Base-by-base conservation (phyloP, 2,113 vertebrate species). In the Talpa occidentalis region DNA sequence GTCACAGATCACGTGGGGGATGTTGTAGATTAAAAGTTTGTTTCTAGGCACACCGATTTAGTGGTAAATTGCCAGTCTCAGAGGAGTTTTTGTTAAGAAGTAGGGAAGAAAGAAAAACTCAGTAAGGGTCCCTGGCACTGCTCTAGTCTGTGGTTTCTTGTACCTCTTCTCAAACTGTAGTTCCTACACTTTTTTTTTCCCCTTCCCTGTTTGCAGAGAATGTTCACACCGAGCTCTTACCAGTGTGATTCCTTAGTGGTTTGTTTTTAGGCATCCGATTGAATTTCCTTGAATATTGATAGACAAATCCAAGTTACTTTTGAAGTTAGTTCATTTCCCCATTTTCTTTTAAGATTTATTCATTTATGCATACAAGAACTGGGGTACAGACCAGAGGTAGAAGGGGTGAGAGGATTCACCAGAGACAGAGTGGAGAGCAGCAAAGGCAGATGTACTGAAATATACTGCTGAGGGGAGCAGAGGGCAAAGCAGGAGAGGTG, bases 1-100 rank as follows among this genome's bases (percentile, higher is more conserved):
- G 24, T 49, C 49, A 47, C 81, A 88, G 90, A 78, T 93, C 74
- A 87, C 95, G 32, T 72, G 88, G 80, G 66, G 85, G 73, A 14
- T 77, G 30, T 69, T 91, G 0, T 3, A 8, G 24, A 86, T 84
- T 88, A 56, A 0, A 1, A 69, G 89, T 92, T 56, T 93, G 64
- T 77, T 76, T 69, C 76, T 66, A 67, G 87, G 30, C 62, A 44
- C 54, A n/a, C 10, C 32, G 44, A 84, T 74, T 85, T 74, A 91
- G 52, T 35, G 81, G 81, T 47, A 56, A 74, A 92, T 90, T 4
- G 32, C 10, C 30, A 94, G 21, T 64, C n/a, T 74, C 49, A 11
- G 19, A 89, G 32, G 67, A 83, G 73, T n/a, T 1, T 91, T 90
- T 94, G 59, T 79, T 21, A 73, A 93, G 59, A 91, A 49, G 90